Percentiles rank a stretch among this genome's conserved stretches.
Evolutionary conservation across 2,888 invertebrate species (phyloP).

Genomic region (Plagiodera versicolora): DNA sequence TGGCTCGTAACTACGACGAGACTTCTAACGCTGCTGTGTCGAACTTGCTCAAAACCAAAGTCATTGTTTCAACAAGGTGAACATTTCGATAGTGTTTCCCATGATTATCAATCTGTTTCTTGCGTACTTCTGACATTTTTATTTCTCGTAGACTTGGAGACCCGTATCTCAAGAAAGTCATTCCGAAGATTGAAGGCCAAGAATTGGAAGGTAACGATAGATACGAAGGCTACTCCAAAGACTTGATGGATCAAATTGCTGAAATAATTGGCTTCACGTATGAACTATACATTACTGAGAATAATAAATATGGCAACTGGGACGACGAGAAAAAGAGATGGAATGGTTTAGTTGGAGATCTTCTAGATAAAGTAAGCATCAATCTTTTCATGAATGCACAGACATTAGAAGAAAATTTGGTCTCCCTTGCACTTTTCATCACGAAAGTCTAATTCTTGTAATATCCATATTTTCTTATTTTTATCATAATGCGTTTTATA

Average conservation of each 20-base stretch:
- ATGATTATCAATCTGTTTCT: no score
- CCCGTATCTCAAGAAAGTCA: constrained; percentile 66
- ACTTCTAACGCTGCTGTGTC: constrained; percentile 53
- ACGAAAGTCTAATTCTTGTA: no score
- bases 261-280: constrained; percentile 35
- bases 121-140: no score
- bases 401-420: no score
- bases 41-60: constrained; percentile 56
- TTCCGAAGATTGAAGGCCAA: constrained; percentile 59
- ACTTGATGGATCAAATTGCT: constrained; percentile 65
- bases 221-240: constrained; percentile 88
- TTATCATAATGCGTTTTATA: no score
- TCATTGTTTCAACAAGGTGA: constrained; percentile 62
- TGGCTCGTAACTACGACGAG: constrained; percentile 46
- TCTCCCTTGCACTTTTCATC: no score
- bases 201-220: constrained; percentile 70
- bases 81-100: not conserved
- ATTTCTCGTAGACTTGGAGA: constrained; percentile 61
- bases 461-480: no score
- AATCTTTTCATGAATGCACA: not conserved
- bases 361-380: constrained; percentile 69
- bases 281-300: constrained; percentile 66
- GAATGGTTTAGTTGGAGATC: constrained; percentile 75
- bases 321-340: constrained; percentile 70
- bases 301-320: constrained; percentile 69